Evolutionary conservation across 2,888 invertebrate species (phyloP).

Genomic region (Drosophila neotestacea): DNA sequence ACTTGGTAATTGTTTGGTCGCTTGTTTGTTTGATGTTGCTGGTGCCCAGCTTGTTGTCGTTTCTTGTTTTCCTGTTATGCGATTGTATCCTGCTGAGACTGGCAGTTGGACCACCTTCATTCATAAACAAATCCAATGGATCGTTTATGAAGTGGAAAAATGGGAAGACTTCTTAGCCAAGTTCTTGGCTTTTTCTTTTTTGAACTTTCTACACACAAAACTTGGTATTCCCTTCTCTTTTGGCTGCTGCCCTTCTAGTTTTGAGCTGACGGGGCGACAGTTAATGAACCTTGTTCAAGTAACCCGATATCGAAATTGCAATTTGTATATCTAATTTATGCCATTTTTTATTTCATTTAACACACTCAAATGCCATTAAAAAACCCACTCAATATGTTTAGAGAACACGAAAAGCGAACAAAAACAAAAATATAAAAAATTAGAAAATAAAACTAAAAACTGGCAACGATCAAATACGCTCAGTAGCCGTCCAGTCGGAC

Average conservation of each 20-base stretch:
- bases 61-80: slow-evolving; percentile 59
- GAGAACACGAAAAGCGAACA: slow-evolving; percentile 47
- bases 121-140: slow-evolving; percentile 64
- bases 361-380: slow-evolving; percentile 67
- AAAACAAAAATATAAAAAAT: slow-evolving; percentile 24
- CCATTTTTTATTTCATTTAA: slow-evolving; percentile 75
- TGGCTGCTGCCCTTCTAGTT: slow-evolving; percentile 19
- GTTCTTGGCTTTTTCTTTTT: slow-evolving; percentile 19
- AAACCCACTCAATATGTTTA: slow-evolving; percentile 71
- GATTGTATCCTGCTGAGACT: slow-evolving; percentile 71
- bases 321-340: slow-evolving; percentile 78
- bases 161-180: slow-evolving; percentile 9
- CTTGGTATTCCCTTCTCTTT: slow-evolving; percentile 62
- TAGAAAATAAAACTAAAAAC: slow-evolving; percentile 49
- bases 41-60: slow-evolving; percentile 29
- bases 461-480: slow-evolving; percentile 66
- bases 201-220: slow-evolving; percentile 52
- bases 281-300: slow-evolving; percentile 79
- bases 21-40: slow-evolving; percentile 57
- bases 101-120: slow-evolving; percentile 51
- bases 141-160: slow-evolving; percentile 55
- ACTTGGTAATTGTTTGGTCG: slow-evolving; percentile 46
- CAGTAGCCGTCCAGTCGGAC: slow-evolving; percentile 65
- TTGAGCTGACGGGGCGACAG: slow-evolving; percentile 36
- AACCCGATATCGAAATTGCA: slow-evolving; percentile 75